Evolutionary conservation across 2,888 invertebrate species (phyloP), one percentile per base, ranked within the genome.

Genomic region (Xestia rhomboidea): DNA sequence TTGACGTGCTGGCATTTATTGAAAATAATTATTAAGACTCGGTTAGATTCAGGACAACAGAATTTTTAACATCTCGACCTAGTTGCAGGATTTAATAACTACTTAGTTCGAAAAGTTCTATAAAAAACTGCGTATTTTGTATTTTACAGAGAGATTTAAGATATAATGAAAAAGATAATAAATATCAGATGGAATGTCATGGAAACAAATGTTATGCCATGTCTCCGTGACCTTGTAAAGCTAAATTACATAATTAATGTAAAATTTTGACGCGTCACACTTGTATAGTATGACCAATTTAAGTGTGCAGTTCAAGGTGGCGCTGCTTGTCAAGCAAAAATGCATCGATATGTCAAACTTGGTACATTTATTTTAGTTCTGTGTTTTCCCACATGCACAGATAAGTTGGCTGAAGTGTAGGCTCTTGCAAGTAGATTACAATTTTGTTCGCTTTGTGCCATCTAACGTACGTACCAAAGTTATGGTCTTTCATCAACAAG

Each of bases 1-100:
- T 66, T 68, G 63, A 62, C 54, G 24, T 64, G 44, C 6, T 81
- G 68, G 3, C 30, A 66, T 81, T 81, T 77, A 84, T 77, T 62
- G 51, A 51, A 49, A 38, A 49, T 44, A n/a, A n/a, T n/a, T n/a
- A 74, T n/a, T 62, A 72, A 70, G 21, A 51, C n/a, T 68, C 57
- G 0, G 63, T 34, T 66, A 38, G 5, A 84, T 68, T 60, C 70
- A 76, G 68, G 27, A 49, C 85, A 71, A 38, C 27, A 64, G 34
- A 34, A 2, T 60, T 73, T 71, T 74, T 51, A 51, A 54, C 60
- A 64, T 24, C n/a, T 30, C 27, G 74, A 74, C 74, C 85, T 41
- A 70, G 30, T 77, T 75, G 51, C 13, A 63, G 7, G 38, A 27
- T 51, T 69, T 38, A 57, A 68, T 76, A 54, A 79, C 49, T n/a